These are phyloP conservation scores for Zaprionus vittiger DNA, from an alignment of 1,140 invertebrate species.

Conservation along the genomic window DNA sequence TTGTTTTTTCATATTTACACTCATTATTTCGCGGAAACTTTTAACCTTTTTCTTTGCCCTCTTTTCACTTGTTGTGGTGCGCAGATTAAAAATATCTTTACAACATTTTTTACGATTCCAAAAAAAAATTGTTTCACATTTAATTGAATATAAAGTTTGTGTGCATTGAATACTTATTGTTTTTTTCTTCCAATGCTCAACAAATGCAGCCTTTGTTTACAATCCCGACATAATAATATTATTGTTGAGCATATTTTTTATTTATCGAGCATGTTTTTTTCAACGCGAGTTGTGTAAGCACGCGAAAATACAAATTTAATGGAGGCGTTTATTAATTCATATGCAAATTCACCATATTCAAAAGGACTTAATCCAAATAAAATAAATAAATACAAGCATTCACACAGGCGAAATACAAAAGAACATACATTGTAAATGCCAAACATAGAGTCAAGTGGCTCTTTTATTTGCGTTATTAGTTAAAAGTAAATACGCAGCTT, in stretches of 20 bases:
- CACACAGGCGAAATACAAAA: background rate
- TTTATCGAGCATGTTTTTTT: background rate
- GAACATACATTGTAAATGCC: background rate
- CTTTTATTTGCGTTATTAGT: background rate
- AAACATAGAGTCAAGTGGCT: background rate
- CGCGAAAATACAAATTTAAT: background rate
- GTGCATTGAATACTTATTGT: conserved; percentile 17
- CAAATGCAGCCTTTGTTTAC: conserved; percentile 1
- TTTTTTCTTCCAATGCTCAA: background rate
- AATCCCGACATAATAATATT: background rate
- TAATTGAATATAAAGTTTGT: conserved; percentile 21
- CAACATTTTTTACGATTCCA: conserved; percentile 24
- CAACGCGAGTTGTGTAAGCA: background rate
- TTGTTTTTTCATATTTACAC: conserved; percentile 12
- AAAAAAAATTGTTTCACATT: background rate
- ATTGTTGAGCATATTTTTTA: conserved; percentile 32
- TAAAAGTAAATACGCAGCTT: background rate
- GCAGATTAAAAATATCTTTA: conserved; percentile 25
- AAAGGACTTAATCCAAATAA: conserved; percentile 2
- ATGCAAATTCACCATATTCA: conserved; percentile 21
- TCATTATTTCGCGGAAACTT: conserved; percentile 51
- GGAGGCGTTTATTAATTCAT: conserved; percentile 33
- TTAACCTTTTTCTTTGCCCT: conserved; percentile 16
- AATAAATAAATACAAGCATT: background rate
- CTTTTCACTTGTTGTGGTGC: background rate